These are phyloP conservation scores for Drosophila setosimentum DNA, from an alignment of 2,888 invertebrate genomes.

Conservation along the genomic window DNA sequence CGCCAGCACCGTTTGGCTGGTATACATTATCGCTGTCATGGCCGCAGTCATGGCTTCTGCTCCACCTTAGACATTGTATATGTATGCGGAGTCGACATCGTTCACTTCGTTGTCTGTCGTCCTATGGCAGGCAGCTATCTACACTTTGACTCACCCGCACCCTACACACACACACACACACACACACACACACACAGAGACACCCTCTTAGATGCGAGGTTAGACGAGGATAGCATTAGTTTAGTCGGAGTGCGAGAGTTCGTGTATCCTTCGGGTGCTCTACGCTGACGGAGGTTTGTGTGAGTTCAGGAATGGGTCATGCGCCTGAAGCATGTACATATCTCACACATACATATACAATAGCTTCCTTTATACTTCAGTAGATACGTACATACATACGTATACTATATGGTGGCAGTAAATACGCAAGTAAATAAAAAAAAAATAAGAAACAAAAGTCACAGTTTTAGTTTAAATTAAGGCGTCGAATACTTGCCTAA, in stretches of 20 bases:
- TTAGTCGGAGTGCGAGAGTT: conserved; percentile 66
- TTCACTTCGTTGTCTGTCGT: conserved; percentile 75
- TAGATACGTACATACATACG: background rate
- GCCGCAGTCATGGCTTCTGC: conserved; percentile 84
- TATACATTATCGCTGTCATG: conserved; percentile 82
- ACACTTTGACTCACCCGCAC: conserved; percentile 70
- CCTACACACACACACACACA: conserved; percentile 48
- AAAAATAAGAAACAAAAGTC: conserved; percentile 44
- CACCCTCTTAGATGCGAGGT: conserved; percentile 16
- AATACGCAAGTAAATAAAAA: conserved; percentile 62
- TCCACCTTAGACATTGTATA: conserved; percentile 81
- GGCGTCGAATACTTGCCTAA: conserved; percentile 25
- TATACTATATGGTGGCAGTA: conserved; percentile 51
- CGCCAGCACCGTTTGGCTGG: conserved; percentile 31
- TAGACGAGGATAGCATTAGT: conserved; percentile 74
- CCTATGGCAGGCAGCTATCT: conserved; percentile 79
- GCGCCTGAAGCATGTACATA: conserved; percentile 73
- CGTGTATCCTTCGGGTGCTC: conserved; percentile 62
- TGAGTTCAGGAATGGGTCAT: conserved; percentile 83
- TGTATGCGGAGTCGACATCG: conserved; percentile 70
- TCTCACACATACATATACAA: conserved; percentile 47
- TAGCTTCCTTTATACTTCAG: conserved; percentile 18
- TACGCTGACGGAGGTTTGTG: conserved; percentile 54
- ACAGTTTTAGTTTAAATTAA: conserved; percentile 42
- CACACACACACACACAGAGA: conserved; percentile 21